Conservation (phyloP, 92 coral and sea anemone species). For the Heliopora coerulea region DNA sequence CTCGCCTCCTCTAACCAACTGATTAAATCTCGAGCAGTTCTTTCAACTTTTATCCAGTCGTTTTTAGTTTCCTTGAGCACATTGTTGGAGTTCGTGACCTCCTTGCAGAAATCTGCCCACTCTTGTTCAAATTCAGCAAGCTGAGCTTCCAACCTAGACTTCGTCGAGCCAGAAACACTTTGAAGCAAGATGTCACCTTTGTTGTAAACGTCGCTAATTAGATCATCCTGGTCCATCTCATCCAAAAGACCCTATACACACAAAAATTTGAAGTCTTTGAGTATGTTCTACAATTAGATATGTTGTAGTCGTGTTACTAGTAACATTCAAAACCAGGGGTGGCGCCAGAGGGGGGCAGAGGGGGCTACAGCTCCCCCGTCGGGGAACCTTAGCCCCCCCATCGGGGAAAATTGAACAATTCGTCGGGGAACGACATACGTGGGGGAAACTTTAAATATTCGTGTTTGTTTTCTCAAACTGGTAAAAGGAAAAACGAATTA, state of each 20-base stretch:
- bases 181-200: conserved; percentile 90
- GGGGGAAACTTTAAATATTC: too few species aligned
- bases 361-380: too few species aligned
- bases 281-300: too few species aligned
- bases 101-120: conserved; percentile 98
- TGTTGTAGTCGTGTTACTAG: too few species aligned
- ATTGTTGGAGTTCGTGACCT: conserved; percentile 46
- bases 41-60: conserved; percentile 4
- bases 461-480: too few species aligned
- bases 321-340: too few species aligned
- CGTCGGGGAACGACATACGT: too few species aligned
- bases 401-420: too few species aligned
- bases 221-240: conserved; percentile 96
- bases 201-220: conserved; percentile 89
- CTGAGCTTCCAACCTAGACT: conserved; percentile 74
- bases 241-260: conserved; percentile 69
- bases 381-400: too few species aligned
- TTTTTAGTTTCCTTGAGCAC: conserved; percentile 44
- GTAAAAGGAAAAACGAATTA: too few species aligned
- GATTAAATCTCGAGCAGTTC: neutral
- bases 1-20: conserved; percentile 51
- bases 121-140: conserved; percentile 82
- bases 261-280: too few species aligned
- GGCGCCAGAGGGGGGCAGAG: too few species aligned
- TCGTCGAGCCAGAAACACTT: conserved; percentile 67